Evolutionary conservation across 2,113 vertebrate species (phyloP).

Genomic region (Platysteira castanea): DNA sequence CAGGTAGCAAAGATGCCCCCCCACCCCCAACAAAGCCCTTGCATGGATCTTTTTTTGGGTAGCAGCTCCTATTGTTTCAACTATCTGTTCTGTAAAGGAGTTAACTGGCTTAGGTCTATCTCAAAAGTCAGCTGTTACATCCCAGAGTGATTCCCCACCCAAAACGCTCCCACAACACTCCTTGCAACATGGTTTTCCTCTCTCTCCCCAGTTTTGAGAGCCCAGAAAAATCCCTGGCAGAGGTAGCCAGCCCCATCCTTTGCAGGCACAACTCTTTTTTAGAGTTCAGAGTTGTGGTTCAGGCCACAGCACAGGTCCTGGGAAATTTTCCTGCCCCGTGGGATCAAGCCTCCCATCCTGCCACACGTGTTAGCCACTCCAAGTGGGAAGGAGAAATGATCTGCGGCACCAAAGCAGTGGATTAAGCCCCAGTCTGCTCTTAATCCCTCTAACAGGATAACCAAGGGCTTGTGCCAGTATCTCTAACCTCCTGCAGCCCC

Average conservation of each 20-base stretch:
- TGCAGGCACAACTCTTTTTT: accelerated
- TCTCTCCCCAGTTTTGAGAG: neutral
- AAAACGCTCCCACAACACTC: neutral
- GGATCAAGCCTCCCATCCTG: neutral
- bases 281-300: neutral
- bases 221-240: neutral
- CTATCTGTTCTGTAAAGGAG: neutral
- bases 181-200: neutral
- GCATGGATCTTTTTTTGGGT: neutral
- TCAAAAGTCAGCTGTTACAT: neutral
- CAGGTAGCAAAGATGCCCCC: neutral
- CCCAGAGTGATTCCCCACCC: neutral
- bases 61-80: neutral
- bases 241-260: neutral
- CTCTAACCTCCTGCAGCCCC: neutral
- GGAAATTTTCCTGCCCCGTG: neutral
- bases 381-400: neutral
- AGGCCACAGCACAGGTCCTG: neutral
- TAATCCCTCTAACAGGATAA: conserved; percentile 56
- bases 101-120: neutral
- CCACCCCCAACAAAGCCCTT: neutral
- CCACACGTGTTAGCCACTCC: neutral
- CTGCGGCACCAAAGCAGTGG: neutral
- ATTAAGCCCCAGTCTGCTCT: conserved; percentile 25
- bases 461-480: neutral